Conservation (phyloP, 2,797 vertebrate genomes). For the Gymnothorax reevesii region DNA sequence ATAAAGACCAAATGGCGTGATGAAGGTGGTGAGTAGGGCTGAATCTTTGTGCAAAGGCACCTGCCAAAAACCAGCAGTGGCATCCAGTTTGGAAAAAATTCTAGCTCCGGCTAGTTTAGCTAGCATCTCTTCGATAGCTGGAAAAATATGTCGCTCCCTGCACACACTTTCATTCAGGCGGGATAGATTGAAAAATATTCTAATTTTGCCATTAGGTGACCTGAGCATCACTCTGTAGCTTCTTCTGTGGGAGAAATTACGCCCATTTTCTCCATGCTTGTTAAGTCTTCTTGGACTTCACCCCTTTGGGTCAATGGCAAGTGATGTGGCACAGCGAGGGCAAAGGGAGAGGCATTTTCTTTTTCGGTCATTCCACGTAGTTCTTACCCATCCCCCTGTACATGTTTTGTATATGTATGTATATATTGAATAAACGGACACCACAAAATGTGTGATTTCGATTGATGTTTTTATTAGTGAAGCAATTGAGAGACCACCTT, state of each 20-base stretch:
- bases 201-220: not conserved
- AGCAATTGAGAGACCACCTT: no score
- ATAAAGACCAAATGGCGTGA: not conserved
- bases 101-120: no score
- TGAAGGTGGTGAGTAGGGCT: not conserved
- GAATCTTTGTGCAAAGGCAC: no score
- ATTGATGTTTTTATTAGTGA: no score
- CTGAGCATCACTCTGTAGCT: not conserved
- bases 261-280: not conserved
- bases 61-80: no score
- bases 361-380: not conserved
- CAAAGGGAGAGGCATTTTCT: not conserved
- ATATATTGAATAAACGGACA: no score
- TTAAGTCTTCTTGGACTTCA: not conserved
- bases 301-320: not conserved
- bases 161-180: not conserved
- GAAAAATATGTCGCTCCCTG: not conserved
- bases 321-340: not conserved
- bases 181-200: not conserved
- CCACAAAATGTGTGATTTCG: no score
- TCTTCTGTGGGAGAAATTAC: not conserved
- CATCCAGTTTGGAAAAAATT: no score
- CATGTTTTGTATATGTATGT: no score
- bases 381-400: no score
- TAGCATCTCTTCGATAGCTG: no score